Evolutionary conservation across 2,888 invertebrate species (phyloP).

Genomic region (Tromatobia lineatoria): DNA sequence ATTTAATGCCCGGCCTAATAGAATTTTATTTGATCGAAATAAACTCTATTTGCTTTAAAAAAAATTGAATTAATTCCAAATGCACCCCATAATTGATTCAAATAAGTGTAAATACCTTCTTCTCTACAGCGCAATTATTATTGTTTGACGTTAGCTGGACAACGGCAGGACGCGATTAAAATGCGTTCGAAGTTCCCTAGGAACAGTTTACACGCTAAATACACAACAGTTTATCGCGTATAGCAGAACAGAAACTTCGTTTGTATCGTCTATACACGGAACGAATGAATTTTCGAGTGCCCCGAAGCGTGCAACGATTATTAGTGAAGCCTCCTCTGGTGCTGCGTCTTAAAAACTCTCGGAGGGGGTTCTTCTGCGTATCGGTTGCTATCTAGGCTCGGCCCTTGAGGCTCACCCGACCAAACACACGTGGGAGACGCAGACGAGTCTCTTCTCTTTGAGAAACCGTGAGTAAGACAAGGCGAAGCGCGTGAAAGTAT

Average conservation of each 20-base stretch:
- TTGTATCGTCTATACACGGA: neutral
- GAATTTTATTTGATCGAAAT: no score
- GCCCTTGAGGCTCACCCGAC: conserved; percentile 6
- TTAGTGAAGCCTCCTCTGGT: neutral
- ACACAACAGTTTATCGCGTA: neutral
- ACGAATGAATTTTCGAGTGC: conserved; percentile 19
- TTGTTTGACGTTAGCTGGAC: conserved; percentile 40
- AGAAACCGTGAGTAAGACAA: conserved; percentile 27
- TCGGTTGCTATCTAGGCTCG: conserved; percentile 5
- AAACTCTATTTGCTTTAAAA: no score
- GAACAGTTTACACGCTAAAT: neutral
- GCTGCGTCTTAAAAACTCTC: neutral
- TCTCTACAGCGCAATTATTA: conserved; percentile 71
- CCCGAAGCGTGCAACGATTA: neutral
- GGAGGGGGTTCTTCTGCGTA: conserved; percentile 11
- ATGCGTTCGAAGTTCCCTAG: conserved; percentile 6
- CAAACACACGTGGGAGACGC: conserved; percentile 55
- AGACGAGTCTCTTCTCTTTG: conserved; percentile 3
- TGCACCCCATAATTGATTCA: no score
- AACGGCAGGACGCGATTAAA: conserved; percentile 3
- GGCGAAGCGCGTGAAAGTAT: conserved; percentile 58
- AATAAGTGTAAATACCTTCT: no score
- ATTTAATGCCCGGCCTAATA: no score
- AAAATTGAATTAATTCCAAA: no score
- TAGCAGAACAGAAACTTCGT: neutral